Evolutionary conservation across 1,140 invertebrate genomes (phyloP), one percentile per base, ranked within the genome.

Genomic region (Bombus ignitus): DNA sequence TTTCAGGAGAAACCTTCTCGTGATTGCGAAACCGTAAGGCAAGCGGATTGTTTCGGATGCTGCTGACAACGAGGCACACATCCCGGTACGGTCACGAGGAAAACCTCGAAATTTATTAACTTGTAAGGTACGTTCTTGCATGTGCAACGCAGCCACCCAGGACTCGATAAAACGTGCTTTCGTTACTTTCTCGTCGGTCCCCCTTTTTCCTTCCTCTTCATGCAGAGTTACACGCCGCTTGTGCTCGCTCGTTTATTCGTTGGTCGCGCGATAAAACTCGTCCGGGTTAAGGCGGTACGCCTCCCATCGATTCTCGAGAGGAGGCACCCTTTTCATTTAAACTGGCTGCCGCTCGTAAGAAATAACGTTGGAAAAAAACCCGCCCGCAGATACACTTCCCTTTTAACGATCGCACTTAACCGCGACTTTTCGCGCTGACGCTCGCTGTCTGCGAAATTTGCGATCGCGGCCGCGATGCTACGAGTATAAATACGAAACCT

Each of bases 391-490:
- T 85, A 79, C 32, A 37, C 44, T 53, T 35, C n/a, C 66, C 68
- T 90, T 90, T 90, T 90, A 90, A 90, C 89, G 89, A 90, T 89
- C 88, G 81, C 88, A 87, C 82, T 89, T 90, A 90, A 90, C 87
- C 87, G 83, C 39, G 77, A 44, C 71, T 85, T 81, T 85, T 82
- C 75, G 79, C 87, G 87, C 81, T n/a, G 75, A 82, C 70, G 76
- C 71, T 59, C 53, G 73, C 74, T 44, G 68, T 74, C 53, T 85
- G 79, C 78, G 75, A 81, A 81, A 81, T 89, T 87, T 73, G 82
- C 88, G 85, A 89, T 89, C 77, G 65, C 53, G 3, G 44, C 37
- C 39, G 47, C 15, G 22, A 72, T 71, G 57, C 39, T 39, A 75
- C 74, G 83, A 57, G 81, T 88, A 88, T 87, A 87, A 88, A 88